A percentile compares a stretch with the other conserved stretches of the same genome.
Evolutionary conservation across 1,140 invertebrate genomes (phyloP).

Genomic region (Pantala flavescens): DNA sequence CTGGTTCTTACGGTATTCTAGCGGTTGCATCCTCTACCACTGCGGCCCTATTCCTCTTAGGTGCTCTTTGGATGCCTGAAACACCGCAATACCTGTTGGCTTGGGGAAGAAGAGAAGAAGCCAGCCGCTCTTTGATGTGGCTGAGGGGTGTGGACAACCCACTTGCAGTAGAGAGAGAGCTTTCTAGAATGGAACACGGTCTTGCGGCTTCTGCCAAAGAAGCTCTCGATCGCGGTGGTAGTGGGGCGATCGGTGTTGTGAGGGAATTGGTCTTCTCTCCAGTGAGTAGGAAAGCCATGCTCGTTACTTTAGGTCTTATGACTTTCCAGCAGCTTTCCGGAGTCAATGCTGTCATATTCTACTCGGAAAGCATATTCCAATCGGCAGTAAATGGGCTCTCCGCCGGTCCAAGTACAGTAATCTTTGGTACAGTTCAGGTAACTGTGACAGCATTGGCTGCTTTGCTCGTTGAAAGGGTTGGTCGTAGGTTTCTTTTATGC

Average conservation of each 20-base stretch:
- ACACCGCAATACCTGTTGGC: slow-evolving; percentile 37
- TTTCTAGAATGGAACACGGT: not conserved
- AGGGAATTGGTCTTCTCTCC: slow-evolving; percentile 24
- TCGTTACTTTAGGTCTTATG: slow-evolving; percentile 34
- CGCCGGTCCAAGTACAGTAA: slow-evolving; percentile 28
- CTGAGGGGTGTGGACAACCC: not conserved
- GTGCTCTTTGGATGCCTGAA: slow-evolving; percentile 28
- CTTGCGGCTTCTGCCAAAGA: not conserved
- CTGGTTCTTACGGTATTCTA: slow-evolving; percentile 22
- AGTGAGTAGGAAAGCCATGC: slow-evolving; percentile 30
- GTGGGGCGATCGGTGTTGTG: not conserved
- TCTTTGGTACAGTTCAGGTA: slow-evolving; percentile 32
- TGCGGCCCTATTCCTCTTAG: slow-evolving; percentile 33
- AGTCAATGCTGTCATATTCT: slow-evolving; percentile 43
- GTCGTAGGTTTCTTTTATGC: slow-evolving; percentile 34
- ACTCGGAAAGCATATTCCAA: slow-evolving; percentile 38
- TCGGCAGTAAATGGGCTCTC: slow-evolving; percentile 31
- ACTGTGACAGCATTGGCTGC: slow-evolving; percentile 26
- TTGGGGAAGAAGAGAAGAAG: slow-evolving; percentile 29
- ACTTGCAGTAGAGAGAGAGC: not conserved
- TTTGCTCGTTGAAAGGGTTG: slow-evolving; percentile 29
- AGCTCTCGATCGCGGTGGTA: not conserved
- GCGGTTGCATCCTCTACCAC: not conserved
- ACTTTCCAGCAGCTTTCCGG: slow-evolving; percentile 45
- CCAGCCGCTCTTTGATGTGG: slow-evolving; percentile 33